phyloP scores from a whole-genome alignment of 2,797 vertebrate species.

The Psittacula echo region DNA sequence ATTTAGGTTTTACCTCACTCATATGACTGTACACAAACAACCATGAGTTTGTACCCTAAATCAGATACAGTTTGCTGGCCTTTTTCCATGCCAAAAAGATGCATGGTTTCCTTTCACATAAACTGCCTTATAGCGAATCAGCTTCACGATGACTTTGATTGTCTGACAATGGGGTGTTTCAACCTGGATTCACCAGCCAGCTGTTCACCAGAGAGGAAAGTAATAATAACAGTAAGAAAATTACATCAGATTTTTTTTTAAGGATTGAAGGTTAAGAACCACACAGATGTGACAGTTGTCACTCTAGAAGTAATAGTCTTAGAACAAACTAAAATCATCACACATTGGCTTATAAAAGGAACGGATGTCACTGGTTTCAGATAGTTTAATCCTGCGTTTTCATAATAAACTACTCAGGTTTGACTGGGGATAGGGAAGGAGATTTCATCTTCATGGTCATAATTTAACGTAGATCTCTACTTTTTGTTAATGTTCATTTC shows the following conservation, averaged over 20 bases:
- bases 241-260: background rate
- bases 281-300: background rate
- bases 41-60: background rate
- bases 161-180: background rate
- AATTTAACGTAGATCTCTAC: background rate
- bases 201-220: background rate
- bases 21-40: background rate
- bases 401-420: background rate
- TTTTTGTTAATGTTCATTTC: background rate
- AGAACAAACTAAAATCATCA: background rate
- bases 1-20: background rate
- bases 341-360: background rate
- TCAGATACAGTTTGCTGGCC: background rate
- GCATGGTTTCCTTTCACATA: background rate
- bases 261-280: background rate
- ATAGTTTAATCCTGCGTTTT: background rate
- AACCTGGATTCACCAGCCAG: background rate
- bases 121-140: background rate
- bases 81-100: background rate
- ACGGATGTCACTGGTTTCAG: background rate
- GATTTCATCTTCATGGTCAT: background rate
- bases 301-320: background rate
- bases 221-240: background rate
- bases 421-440: background rate
- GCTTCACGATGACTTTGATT: background rate